Conservation (phyloP, 2,888 invertebrate species). For the Zygothrica quintamaculata region DNA sequence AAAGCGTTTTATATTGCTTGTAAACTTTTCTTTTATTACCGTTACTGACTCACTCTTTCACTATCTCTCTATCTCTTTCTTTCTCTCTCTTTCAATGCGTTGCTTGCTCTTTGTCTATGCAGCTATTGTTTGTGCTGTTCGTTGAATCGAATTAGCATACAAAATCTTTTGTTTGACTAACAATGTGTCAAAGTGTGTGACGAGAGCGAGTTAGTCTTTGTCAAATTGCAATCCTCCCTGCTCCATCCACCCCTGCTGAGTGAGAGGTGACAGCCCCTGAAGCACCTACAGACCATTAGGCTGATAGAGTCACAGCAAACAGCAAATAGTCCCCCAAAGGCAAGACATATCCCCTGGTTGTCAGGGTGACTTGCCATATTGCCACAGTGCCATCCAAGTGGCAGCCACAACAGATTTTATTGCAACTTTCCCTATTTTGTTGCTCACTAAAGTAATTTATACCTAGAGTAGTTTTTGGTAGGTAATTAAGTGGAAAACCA, state of each 20-base stretch:
- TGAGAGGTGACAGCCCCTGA: constrained; percentile 9
- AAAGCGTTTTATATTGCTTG: constrained; percentile 20
- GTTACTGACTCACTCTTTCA: too few relatives aligned
- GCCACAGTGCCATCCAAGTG: constrained; percentile 37
- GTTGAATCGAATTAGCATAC: constrained; percentile 78
- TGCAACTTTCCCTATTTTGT: constrained; percentile 1
- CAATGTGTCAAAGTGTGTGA: constrained; percentile 79
- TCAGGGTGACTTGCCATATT: constrained; percentile 28
- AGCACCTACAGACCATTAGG: constrained; percentile 46
- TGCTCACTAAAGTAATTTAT: constrained; percentile 27
- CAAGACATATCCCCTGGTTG: constrained; percentile 3
- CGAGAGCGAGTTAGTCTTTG: constrained; percentile 63
- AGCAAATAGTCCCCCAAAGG: constrained; percentile 14
- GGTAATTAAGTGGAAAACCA: constrained; percentile 30
- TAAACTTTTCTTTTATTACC: constrained; percentile 11
- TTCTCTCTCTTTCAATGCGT: constrained; percentile 16
- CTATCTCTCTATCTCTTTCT: neutral
- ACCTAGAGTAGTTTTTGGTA: constrained; percentile 3
- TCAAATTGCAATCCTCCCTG: constrained; percentile 20
- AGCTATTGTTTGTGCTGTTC: constrained; percentile 46
- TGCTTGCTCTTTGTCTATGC: constrained; percentile 24
- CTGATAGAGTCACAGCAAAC: constrained; percentile 41
- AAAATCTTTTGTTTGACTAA: constrained; percentile 80
- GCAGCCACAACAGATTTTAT: constrained; percentile 45
- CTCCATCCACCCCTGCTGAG: neutral